phyloP scores from a whole-genome alignment of 2,797 vertebrate genomes.

The Xerus rutilus region DNA sequence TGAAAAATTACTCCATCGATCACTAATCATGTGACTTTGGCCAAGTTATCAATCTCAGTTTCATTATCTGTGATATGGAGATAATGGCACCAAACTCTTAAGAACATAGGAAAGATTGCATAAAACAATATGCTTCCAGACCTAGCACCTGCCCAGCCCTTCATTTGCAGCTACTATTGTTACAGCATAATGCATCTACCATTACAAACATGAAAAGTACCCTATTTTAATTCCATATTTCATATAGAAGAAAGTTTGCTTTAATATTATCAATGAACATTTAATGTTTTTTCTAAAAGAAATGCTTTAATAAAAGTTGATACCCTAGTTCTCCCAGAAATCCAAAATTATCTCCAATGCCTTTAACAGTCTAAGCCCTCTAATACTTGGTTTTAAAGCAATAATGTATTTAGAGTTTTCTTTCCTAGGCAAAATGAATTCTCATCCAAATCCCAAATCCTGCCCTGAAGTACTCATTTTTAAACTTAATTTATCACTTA shows the following conservation, averaged over 20 bases:
- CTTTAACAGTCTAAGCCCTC: constrained; percentile 68
- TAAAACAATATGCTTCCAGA: neutral
- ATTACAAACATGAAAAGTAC: constrained; percentile 49
- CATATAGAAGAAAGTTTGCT: constrained; percentile 66
- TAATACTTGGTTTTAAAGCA: constrained; percentile 66
- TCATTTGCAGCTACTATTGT: neutral
- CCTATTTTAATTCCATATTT: constrained; percentile 60
- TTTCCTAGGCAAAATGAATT: constrained; percentile 45
- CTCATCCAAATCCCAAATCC: constrained; percentile 57
- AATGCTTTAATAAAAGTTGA: constrained; percentile 76
- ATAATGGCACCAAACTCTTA: neutral
- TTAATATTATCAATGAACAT: constrained; percentile 74
- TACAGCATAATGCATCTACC: neutral
- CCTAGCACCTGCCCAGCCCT: neutral
- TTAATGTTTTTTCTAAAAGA: constrained; percentile 65
- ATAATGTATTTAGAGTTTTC: constrained; percentile 58
- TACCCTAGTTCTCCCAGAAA: constrained; percentile 54
- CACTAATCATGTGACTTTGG: neutral
- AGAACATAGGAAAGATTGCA: neutral
- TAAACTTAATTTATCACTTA: constrained; percentile 68
- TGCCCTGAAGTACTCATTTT: constrained; percentile 66
- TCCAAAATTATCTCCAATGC: constrained; percentile 60
- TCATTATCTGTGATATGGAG: neutral
- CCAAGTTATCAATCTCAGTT: neutral
- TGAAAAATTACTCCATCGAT: neutral